Evolutionary conservation across 2,797 vertebrate species (phyloP), one percentile per base, ranked within the genome.

Genomic region (Gymnothorax reevesii): DNA sequence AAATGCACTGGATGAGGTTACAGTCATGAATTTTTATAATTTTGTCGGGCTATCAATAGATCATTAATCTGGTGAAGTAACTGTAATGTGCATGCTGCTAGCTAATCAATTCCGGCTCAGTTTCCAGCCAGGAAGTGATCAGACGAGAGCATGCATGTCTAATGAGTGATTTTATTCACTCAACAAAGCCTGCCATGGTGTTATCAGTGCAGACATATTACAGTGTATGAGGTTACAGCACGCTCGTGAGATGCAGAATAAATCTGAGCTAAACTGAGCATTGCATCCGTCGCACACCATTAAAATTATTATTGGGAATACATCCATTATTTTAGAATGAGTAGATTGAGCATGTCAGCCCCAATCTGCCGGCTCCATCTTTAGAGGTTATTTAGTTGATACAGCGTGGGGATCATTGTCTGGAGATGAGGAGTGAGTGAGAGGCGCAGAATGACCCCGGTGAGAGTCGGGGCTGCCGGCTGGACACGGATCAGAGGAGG

Each of bases 61-160:
- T 95, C 93, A 96, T 94, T 93, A 95, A 94, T 94, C 91, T 90
- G 91, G 93, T 93, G 95, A 93, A 93, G 90, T 92, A 93, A 90
- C 91, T 94, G 94, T 94, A 94, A 42, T 92, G 93, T 92, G 90
- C 93, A 91, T 87, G 90, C 89, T 92, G 90, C 90, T 90, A 91
- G 86, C 88, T 90, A 92, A 94, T 94, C 94, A 94, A 93, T 95
- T 93, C 93, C 87, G 87, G 84, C 83, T 88, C 60, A 49, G 85
- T 87, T 85, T 93, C 90, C 90, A 90, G 91, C 87, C 87, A 90
- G 84, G 91, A 90, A 91, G 91, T 91, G 94, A 94, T 94, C 91
- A 95, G 92, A 90, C 85, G 91, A 93, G 92, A 89, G 87, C 89
- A 90, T 89, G 87, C 89, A 90, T 73, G 66, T 55, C 27, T 85